Conservation (phyloP, 2,113 vertebrate species). For the Mastomys natalensis region DNA sequence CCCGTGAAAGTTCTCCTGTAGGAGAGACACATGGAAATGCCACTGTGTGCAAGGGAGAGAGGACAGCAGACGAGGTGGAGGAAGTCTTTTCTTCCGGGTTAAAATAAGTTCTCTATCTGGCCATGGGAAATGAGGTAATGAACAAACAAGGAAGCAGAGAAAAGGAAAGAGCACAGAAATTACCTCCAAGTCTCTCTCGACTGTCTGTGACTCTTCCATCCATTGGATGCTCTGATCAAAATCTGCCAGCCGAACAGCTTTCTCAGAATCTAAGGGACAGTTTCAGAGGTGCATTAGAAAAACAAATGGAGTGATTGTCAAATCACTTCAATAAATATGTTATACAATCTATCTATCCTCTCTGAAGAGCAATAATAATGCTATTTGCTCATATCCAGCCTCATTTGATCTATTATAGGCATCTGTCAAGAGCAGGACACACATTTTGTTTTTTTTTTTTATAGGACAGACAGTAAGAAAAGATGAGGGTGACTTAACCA, state of each 20-base stretch:
- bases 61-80: background rate
- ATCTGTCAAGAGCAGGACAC: background rate
- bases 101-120: background rate
- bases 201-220: constrained; percentile 60
- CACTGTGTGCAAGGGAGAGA: background rate
- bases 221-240: constrained; percentile 81
- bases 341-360: background rate
- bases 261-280: constrained; percentile 81
- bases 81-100: background rate
- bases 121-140: background rate
- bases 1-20: background rate
- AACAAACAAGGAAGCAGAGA: background rate
- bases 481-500: background rate
- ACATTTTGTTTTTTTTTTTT: constrained; percentile 17
- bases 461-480: background rate
- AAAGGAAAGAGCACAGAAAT: background rate
- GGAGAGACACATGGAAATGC: background rate
- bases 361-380: background rate
- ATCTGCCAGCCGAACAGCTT: constrained; percentile 82
- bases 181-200: constrained; percentile 84
- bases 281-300: constrained; percentile 37
- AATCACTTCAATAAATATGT: background rate
- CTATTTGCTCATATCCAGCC: background rate
- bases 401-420: background rate
- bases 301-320: background rate